Conservation (phyloP, 2,113 vertebrate genomes). For the Zapornia atra region DNA sequence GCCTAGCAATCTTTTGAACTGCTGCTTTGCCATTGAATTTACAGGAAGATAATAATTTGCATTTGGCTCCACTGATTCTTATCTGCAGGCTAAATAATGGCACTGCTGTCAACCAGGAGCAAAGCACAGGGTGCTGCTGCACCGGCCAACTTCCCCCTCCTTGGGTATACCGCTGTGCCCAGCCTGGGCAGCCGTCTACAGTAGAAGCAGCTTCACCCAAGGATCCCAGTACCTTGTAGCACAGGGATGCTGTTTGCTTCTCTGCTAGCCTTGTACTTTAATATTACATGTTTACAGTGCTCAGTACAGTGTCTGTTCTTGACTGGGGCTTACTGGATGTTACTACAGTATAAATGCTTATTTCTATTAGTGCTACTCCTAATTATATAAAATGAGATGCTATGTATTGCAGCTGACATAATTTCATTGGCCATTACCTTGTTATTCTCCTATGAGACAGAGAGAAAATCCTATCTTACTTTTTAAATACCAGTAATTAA, state of each 20-base stretch:
- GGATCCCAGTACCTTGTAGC: not conserved
- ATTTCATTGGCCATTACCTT: slow-evolving; percentile 57
- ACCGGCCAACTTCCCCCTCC: too few relatives aligned
- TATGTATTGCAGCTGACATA: slow-evolving; percentile 47
- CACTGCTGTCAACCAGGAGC: not conserved
- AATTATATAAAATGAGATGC: slow-evolving; percentile 11
- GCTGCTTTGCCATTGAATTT: not conserved
- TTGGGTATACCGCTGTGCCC: not conserved
- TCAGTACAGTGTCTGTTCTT: not conserved
- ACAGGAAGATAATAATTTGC: not conserved
- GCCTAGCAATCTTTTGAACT: not conserved
- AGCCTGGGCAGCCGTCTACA: not conserved
- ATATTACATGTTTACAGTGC: not conserved
- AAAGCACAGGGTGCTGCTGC: not conserved
- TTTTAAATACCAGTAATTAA: slow-evolving; percentile 48
- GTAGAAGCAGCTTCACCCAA: not conserved
- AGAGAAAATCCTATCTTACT: slow-evolving; percentile 18
- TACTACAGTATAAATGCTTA: not conserved
- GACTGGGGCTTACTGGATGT: not conserved
- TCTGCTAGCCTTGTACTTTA: not conserved
- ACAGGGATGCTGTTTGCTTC: not conserved
- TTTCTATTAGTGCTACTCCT: slow-evolving; percentile 44
- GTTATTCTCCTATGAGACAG: slow-evolving; percentile 43
- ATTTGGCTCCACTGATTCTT: not conserved
- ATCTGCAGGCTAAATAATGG: not conserved